Evolutionary conservation across 2,797 vertebrate genomes (phyloP).

Genomic region (Urocyon cinereoargenteus): DNA sequence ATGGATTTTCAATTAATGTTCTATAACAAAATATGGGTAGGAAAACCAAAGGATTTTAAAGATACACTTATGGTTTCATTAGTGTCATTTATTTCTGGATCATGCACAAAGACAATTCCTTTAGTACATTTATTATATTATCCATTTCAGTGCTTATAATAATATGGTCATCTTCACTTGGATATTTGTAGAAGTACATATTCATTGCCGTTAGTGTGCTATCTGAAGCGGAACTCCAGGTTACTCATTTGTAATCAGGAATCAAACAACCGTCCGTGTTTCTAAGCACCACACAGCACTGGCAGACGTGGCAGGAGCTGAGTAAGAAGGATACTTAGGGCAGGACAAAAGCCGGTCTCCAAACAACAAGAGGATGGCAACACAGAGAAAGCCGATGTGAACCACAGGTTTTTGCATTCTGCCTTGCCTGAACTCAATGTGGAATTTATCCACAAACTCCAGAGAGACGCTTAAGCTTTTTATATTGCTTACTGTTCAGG

Average conservation of each 20-base stretch:
- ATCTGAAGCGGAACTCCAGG: conserved; percentile 51
- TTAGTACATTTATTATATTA: conserved; percentile 70
- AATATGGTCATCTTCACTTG: conserved; percentile 73
- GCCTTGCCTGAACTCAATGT: conserved; percentile 7
- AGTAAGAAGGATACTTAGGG: conserved; percentile 59
- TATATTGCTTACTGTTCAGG: neutral
- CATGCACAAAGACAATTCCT: conserved; percentile 85
- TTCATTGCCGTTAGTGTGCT: neutral
- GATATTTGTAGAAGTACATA: conserved; percentile 71
- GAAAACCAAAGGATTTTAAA: conserved; percentile 74
- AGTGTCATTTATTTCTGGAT: conserved; percentile 75
- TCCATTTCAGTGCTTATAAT: conserved; percentile 80
- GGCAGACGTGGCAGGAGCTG: conserved; percentile 61
- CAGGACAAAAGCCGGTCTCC: conserved; percentile 22
- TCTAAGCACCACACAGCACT: conserved; percentile 61
- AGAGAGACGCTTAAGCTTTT: conserved; percentile 9
- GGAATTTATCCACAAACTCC: conserved; percentile 43
- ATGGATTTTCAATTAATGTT: conserved; percentile 33
- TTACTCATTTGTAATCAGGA: conserved; percentile 61
- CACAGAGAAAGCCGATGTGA: conserved; percentile 63
- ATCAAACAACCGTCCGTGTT: conserved; percentile 53
- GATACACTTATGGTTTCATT: conserved; percentile 82
- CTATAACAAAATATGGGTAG: neutral
- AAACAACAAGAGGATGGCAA: conserved; percentile 52
- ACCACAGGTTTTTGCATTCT: conserved; percentile 39